Conservation (phyloP, 2,888 invertebrate species). For the Aphodius granarius region DNA sequence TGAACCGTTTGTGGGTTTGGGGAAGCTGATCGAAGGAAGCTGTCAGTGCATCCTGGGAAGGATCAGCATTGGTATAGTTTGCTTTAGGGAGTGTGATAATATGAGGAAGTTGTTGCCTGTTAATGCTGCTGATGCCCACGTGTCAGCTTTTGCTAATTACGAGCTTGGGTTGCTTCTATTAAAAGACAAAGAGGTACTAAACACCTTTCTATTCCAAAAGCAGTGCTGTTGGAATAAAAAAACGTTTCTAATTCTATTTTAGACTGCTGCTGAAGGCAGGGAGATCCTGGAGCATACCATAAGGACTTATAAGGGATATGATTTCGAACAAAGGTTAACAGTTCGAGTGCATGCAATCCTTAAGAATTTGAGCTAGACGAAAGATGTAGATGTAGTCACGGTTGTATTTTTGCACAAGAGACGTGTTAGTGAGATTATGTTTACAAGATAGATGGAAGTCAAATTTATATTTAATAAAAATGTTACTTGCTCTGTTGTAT, state of each 20-base stretch:
- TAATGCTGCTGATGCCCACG: conserved; percentile 56
- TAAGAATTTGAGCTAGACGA: conserved; percentile 38
- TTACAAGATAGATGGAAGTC: not conserved
- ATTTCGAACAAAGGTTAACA: conserved; percentile 67
- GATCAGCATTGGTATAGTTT: conserved; percentile 46
- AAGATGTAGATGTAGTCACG: not conserved
- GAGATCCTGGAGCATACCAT: conserved; percentile 55
- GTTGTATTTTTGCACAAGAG: not conserved
- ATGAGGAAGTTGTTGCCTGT: conserved; percentile 38
- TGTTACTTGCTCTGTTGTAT: too few species aligned
- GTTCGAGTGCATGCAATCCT: conserved; percentile 64
- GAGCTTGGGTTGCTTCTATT: conserved; percentile 62
- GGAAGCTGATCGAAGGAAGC: conserved; percentile 58
- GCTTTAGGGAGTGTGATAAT: conserved; percentile 51
- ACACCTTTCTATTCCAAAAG: conserved; percentile 1
- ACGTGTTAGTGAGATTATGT: conserved; percentile 7
- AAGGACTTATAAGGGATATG: conserved; percentile 63
- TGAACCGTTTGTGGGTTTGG: conserved; percentile 61
- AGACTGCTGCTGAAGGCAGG: conserved; percentile 60
- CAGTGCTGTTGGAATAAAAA: too few species aligned
- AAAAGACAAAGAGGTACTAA: conserved; percentile 50
- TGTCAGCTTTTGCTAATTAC: conserved; percentile 67
- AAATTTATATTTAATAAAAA: not conserved
- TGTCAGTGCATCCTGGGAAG: conserved; percentile 54
- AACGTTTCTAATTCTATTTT: conserved; percentile 37